A percentile compares a stretch with the other conserved stretches of the same genome.
These are phyloP conservation scores for Macrotus californicus DNA, from an alignment of 2,113 vertebrate genomes.

Conservation along the genomic window DNA sequence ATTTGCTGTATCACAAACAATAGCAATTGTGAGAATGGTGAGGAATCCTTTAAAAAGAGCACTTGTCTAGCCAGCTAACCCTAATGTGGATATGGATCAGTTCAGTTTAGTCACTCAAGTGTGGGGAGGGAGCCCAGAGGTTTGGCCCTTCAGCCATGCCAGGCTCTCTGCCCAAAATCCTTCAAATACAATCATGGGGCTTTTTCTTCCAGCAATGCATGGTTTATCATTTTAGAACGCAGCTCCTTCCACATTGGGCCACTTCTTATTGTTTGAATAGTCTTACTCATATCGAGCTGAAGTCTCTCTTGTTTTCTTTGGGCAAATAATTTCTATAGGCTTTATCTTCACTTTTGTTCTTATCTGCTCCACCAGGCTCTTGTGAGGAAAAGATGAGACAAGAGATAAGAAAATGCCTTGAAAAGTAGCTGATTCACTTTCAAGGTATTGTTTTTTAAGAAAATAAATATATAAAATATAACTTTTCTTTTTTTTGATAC, in stretches of 20 bases:
- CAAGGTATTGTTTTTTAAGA: conserved; percentile 10
- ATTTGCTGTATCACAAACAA: neutral
- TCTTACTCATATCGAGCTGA: neutral
- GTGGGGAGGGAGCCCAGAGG: neutral
- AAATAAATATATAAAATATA: neutral
- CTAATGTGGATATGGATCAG: neutral
- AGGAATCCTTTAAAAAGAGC: neutral
- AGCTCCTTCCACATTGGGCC: neutral
- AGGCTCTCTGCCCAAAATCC: neutral
- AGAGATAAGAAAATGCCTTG: neutral
- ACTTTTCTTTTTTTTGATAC: conserved; percentile 17
- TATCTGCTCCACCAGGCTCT: neutral
- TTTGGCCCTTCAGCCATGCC: neutral
- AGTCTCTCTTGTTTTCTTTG: neutral
- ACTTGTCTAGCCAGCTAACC: neutral
- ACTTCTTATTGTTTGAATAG: neutral
- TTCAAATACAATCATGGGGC: neutral
- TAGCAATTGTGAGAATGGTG: neutral
- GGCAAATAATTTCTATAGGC: neutral
- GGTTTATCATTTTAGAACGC: neutral
- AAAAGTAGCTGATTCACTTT: neutral
- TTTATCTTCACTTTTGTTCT: too few species aligned
- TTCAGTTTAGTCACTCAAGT: neutral
- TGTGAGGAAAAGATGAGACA: neutral
- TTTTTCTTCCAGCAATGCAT: neutral